Evolutionary conservation across 2,797 vertebrate species (phyloP), one percentile per base, ranked within the genome.

Genomic region (Hippocampus kuda): DNA sequence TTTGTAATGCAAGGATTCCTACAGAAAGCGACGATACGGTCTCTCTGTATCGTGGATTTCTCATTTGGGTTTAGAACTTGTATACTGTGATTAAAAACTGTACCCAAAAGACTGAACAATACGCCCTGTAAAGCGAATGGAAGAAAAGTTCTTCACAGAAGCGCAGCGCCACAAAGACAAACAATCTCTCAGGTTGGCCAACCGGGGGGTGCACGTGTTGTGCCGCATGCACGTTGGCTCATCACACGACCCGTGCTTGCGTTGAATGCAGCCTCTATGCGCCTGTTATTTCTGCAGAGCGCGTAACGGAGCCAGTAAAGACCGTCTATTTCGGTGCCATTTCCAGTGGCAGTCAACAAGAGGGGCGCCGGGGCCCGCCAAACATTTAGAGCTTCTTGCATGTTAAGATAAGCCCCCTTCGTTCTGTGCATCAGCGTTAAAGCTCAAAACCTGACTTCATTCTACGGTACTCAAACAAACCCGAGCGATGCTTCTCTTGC

Each of bases 401-500:
- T 82, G 75, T 89, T 83, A 70, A n/a, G 85, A 85, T 87, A 87
- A 10, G 89, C 87, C 83, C 83, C 84, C 83, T 83, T 80, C 78
- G 80, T 81, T 78, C 67, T 77, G 86, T 84, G 48, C 74, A 80
- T 85, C 73, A 63, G 72, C 80, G 82, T 87, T 88, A 85, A 83
- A 85, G 90, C 86, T 89, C 88, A 91, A 88, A 89, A 83, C 84
- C 72, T 72, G 76, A 77, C 89, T 89, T 90, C 83, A 89, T 87
- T 73, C 70, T 79, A 63, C 75, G 75, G 68, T 74, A 70, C 72
- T 74, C 72, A 75, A 67, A 74, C 77, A 78, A 64, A 67, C 76
- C 77, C 69, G 75, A 75, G 77, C 79, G 74, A 71, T 72, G 68
- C 68, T 70, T 67, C 70, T 66, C 75, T 68, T 77, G 71, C 75